A percentile compares a stretch with the other conserved stretches of the same genome.
Conservation (phyloP, 2,797 vertebrate genomes). For the Mus spretus region DNA sequence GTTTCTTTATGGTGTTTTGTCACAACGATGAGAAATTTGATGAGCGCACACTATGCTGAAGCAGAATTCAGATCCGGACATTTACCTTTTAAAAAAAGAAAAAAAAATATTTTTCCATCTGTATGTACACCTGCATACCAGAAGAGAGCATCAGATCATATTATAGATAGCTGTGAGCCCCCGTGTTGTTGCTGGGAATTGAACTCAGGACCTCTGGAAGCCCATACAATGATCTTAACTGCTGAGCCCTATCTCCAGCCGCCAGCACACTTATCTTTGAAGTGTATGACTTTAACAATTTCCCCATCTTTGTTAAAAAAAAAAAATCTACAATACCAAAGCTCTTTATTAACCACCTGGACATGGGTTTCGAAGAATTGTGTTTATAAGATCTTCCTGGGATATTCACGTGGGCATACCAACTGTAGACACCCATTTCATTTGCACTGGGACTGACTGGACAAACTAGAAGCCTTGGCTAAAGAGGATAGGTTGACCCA, state of each 20-base stretch:
- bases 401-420: background rate
- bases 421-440: background rate
- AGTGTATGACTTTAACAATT: conserved; percentile 23
- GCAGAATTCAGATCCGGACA: background rate
- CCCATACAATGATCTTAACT: background rate
- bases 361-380: background rate
- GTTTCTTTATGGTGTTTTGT: background rate
- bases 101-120: too few species aligned
- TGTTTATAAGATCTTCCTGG: background rate
- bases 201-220: background rate
- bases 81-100: background rate
- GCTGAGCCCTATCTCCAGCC: background rate
- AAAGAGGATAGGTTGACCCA: background rate
- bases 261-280: background rate
- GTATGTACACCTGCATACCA: background rate
- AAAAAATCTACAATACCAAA: background rate
- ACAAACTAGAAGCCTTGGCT: background rate
- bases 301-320: background rate
- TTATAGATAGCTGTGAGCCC: background rate
- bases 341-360: background rate
- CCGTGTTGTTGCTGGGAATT: background rate
- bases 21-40: background rate
- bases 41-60: background rate
- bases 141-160: background rate
- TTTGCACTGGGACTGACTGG: background rate